Evolutionary conservation across 2,797 vertebrate species (phyloP).

Genomic region (Vireo griseus): DNA sequence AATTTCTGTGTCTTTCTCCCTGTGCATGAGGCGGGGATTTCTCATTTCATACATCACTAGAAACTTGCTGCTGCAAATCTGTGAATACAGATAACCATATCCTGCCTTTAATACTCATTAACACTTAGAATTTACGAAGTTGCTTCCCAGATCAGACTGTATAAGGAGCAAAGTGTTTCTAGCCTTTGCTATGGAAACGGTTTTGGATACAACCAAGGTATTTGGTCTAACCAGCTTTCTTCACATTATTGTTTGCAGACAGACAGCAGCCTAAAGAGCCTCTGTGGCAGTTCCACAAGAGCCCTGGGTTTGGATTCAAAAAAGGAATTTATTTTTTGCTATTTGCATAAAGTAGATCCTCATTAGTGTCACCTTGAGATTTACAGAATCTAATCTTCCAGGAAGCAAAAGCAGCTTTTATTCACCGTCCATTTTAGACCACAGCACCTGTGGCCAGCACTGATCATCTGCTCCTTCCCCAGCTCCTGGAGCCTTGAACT

Average conservation of each 20-base stretch:
- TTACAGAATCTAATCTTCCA: not conserved
- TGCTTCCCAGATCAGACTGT: not conserved
- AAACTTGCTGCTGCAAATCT: slow-evolving; percentile 4
- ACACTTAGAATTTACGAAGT: not conserved
- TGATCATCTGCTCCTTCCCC: not conserved
- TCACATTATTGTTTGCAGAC: not conserved
- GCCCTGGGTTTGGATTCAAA: not conserved
- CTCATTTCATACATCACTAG: slow-evolving; percentile 47
- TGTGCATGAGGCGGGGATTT: not conserved
- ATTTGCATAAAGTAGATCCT: not conserved
- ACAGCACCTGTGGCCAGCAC: not conserved
- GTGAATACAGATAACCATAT: not conserved
- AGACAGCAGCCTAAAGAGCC: not conserved
- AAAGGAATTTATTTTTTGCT: not conserved
- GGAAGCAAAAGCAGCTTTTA: not conserved
- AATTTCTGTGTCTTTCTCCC: slow-evolving; percentile 3
- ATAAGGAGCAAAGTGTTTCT: not conserved
- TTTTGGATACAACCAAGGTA: not conserved
- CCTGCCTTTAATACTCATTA: not conserved
- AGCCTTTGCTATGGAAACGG: not conserved
- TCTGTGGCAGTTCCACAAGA: not conserved
- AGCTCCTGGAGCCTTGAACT: not conserved
- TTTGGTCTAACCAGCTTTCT: not conserved
- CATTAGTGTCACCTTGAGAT: not conserved
- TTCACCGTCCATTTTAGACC: not conserved